Evolutionary conservation across 2,797 vertebrate genomes (phyloP), one percentile per base, ranked within the genome.

Genomic region (Acanthis flammea): DNA sequence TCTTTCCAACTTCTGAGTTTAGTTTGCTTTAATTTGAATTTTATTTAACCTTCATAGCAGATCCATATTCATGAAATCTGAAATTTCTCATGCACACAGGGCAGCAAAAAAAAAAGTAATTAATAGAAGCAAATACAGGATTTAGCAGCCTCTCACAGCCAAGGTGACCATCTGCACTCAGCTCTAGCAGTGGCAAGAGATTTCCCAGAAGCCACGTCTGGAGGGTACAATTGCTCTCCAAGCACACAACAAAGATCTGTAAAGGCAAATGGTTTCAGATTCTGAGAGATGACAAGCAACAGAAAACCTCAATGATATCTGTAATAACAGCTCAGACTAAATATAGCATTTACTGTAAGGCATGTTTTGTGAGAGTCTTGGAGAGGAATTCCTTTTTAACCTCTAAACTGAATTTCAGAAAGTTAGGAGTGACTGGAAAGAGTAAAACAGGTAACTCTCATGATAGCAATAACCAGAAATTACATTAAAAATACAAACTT

Each of bases 51-150:
- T 74, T 74, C 2, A 4, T 2, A 67, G 37, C 10, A 87, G 51
- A 53, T 37, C 37, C 23, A 12, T 22, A 6, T 28, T n/a, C 8
- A 50, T 13, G 18, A 65, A 78, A 48, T 2, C 12, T 70, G 8
- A 86, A 48, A 54, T 58, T 71, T 90, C 19, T 90, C 50, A 35
- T 15, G 25, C 31, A 70, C 58, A 19, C 9, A 65, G n/a, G 39
- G 30, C 14, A 88, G 47, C 7, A 54, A 70, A 76, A 85, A 1
- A 11, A 4, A 1, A 17, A 9, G 55, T 53, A 45, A 60, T 37
- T 30, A 42, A 19, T 2, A 63, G 18, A 9, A 54, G 10, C 10
- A 80, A 86, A 54, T 3, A 54, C 0, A 1, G 9, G 18, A 4
- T 33, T 86, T 65, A 72, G 62, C 58, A 83, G 21, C 16, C 68